Evolutionary conservation across 2,113 vertebrate species (phyloP), one percentile per base, ranked within the genome.

Genomic region (Brachionichthys hirsutus): DNA sequence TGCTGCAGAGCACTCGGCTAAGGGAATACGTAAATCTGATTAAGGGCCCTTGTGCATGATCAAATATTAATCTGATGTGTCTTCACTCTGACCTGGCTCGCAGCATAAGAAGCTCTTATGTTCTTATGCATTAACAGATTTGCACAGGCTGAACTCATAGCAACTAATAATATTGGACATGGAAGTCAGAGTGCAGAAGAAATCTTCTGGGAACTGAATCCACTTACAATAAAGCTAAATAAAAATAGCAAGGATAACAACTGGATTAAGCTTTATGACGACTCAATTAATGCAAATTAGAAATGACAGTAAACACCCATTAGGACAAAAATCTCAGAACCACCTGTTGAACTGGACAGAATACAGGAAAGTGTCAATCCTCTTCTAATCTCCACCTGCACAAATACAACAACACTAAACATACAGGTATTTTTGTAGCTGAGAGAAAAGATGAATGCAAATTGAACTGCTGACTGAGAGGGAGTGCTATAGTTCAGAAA

Each of bases 61-160:
- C 94, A 95, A 95, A 98, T 97, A 98, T 96, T 95, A 96, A 96
- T 95, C 94, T 94, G 90, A 87, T 91, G 93, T 92, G 91, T 94
- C 93, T 95, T 94, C 88, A 70, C 90, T 92, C 89, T 92, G 94
- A 94, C 93, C 93, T 92, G 92, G 92, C 90, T 92, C 61, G 86
- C 78, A 90, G 82, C 91, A 86, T 94, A 93, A 95, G 94, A 93
- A 89, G 94, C 94, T 96, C 94, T 94, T 93, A 94, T 82, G 90
- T 89, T 93, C 94, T 96, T 94, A 92, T 93, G 94, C 93, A 96
- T 94, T 94, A 98, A 92, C 93, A 93, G 94, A 94, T 95, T 96
- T 94, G 90, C 82, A 76, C 87, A 88, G 89, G 92, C 92, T 93
- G 90, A 94, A 94, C 90, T 91, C 90, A 93, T 90, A 92, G 91